phyloP scores from a whole-genome alignment of 2,888 invertebrate species.

The Metellina segmentata region DNA sequence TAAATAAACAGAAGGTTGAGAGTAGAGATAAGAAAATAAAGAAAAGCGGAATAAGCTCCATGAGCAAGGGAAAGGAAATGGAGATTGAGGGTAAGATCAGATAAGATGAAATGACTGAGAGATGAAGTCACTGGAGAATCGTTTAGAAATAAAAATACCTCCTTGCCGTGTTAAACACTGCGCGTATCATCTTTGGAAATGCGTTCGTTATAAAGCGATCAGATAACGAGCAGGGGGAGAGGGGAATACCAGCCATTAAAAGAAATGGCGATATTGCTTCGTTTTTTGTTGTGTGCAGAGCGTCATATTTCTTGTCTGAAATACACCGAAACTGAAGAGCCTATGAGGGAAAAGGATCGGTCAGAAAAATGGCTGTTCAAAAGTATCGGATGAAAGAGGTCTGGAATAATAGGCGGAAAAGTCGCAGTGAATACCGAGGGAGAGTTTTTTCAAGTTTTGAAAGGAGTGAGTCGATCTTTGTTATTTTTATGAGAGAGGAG shows the following conservation, averaged over 20 bases:
- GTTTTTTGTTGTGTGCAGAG: not conserved
- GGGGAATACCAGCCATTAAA: not conserved
- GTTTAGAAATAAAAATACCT: not conserved
- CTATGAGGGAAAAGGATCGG: slow-evolving; percentile 7
- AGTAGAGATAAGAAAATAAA: not conserved
- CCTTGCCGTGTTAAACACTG: not conserved
- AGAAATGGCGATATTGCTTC: not conserved
- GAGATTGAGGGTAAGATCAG: not conserved
- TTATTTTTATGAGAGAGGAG: not conserved
- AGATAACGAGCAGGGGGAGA: not conserved
- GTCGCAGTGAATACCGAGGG: not conserved
- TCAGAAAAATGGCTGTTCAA: not conserved
- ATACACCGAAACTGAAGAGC: not conserved
- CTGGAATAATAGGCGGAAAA: not conserved
- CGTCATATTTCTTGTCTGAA: not conserved
- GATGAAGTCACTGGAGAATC: not conserved
- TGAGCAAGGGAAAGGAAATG: not conserved
- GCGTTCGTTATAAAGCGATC: slow-evolving; percentile 16
- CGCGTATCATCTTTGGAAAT: not conserved
- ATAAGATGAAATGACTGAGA: slow-evolving; percentile 6
- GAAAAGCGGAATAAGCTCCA: not conserved
- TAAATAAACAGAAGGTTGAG: not conserved
- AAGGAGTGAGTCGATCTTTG: not conserved
- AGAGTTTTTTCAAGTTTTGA: not conserved
- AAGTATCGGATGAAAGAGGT: not conserved